Evolutionary conservation across 2,797 vertebrate species (phyloP).

Genomic region (Carapus acus): DNA sequence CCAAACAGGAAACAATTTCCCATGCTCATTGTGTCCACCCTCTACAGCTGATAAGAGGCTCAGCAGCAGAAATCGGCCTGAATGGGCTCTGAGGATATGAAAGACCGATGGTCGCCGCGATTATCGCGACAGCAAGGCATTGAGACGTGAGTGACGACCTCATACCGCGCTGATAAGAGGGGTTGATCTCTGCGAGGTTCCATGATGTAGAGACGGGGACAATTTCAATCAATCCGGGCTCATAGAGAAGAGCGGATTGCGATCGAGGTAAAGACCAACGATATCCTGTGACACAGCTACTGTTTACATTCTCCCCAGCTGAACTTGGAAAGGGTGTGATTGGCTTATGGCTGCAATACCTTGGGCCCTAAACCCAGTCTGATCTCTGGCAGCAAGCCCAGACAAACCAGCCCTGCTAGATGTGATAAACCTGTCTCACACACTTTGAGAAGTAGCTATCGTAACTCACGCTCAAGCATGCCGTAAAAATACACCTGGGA

Average conservation of each 20-base stretch:
- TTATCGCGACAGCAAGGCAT: slow-evolving; percentile 41
- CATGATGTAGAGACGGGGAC: too few species aligned
- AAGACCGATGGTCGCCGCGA: slow-evolving; percentile 46
- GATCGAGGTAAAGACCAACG: too few species aligned
- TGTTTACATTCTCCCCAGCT: not conserved
- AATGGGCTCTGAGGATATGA: slow-evolving; percentile 60
- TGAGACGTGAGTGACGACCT: slow-evolving; percentile 55
- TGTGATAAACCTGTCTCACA: slow-evolving; percentile 21
- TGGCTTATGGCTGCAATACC: slow-evolving; percentile 10
- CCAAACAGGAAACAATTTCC: slow-evolving; percentile 42
- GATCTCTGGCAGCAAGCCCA: slow-evolving; percentile 40
- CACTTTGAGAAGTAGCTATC: slow-evolving; percentile 35
- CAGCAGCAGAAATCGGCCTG: slow-evolving; percentile 31
- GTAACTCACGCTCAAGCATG: slow-evolving; percentile 34
- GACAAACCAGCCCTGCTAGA: slow-evolving; percentile 36
- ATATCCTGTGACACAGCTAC: too few species aligned
- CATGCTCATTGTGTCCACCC: slow-evolving; percentile 65
- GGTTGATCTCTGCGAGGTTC: slow-evolving; percentile 44
- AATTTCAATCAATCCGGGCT: too few species aligned
- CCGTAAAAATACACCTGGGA: slow-evolving; percentile 25
- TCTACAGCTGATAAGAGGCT: slow-evolving; percentile 53
- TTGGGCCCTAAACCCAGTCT: slow-evolving; percentile 14
- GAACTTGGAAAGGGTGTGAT: too few species aligned
- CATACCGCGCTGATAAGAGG: slow-evolving; percentile 62
- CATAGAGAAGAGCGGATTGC: too few species aligned